Base-by-base conservation (phyloP, 1,140 invertebrate species). In the Sinella curviseta region DNA sequence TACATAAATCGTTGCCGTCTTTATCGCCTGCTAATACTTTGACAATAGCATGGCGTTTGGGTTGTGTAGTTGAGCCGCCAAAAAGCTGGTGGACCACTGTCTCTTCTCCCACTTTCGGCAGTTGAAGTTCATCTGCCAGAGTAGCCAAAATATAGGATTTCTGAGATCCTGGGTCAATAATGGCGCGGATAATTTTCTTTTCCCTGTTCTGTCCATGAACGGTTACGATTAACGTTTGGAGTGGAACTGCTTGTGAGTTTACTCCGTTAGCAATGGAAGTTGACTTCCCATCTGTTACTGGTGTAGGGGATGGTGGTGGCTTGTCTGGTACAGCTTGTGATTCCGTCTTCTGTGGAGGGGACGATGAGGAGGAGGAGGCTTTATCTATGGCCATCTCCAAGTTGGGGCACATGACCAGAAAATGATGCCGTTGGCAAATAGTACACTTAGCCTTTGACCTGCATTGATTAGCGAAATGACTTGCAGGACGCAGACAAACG, bases 141-240 rank as follows among this genome's bases (percentile, higher is more conserved):
- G 8, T 26, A 4, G 30, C 31, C 26, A 34, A 8, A 2, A 78
- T 31, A 33, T 78, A 74, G 1, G 77, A 78, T 1, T 39, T 14
- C 70, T 78, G 77, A 30, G 77, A 73, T 35, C 78, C 78, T 26
- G 12, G 12, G 55, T 79, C 70, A 0, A 79, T 8, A 12, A 75
- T 12, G 2, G 24, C 39, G 1, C 78, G 36, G 0, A 79, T 28
- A 4, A 54, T 31, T 48, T 48, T 48, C 48, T 74, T 74, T 36
- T 2, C 20, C 17, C 70, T 30, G 3, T 74, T 24, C 4, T 2
- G 8, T 4, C 34, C 34, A 36, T 74, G 34, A 2, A 33, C 16
- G 1, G 2, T 8, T 8, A 33, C 70, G 30, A 74, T 1, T 36
- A 74, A 31, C 4, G 70, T 74, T 74, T 74, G 70, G 4, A 74